A percentile compares a stretch with the other conserved stretches of the same genome.
Conservation (phyloP, 2,113 vertebrate genomes). For the Setophaga petechia region DNA sequence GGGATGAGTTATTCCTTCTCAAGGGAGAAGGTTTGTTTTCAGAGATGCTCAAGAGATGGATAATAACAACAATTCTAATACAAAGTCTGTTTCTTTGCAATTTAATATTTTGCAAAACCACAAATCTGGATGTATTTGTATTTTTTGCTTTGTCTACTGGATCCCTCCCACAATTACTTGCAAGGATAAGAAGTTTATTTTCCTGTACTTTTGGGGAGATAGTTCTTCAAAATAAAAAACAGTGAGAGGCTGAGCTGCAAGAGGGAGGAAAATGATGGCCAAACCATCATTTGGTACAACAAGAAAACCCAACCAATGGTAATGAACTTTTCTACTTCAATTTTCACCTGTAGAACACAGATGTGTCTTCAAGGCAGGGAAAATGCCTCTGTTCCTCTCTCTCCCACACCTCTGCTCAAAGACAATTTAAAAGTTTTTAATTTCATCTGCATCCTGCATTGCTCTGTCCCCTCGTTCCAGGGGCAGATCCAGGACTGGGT, state of each 20-base stretch:
- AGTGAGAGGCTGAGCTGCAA: neutral
- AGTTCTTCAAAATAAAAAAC: neutral
- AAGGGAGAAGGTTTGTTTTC: neutral
- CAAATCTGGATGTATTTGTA: neutral
- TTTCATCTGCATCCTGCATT: neutral
- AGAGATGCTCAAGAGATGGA: neutral
- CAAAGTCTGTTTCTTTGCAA: neutral
- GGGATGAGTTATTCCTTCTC: neutral
- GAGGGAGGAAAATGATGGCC: neutral
- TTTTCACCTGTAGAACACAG: neutral
- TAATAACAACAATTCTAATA: neutral
- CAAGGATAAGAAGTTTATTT: neutral
- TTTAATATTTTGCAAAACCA: neutral
- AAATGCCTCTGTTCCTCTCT: neutral
- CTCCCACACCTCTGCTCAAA: neutral
- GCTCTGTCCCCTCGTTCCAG: neutral
- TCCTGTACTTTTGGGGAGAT: neutral
- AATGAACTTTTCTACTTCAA: neutral
- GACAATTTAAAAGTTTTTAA: rapidly evolving
- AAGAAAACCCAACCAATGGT: neutral
- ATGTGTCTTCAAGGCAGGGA: neutral
- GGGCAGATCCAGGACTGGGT: rapidly evolving
- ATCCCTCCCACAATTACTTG: neutral
- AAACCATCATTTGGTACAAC: neutral
- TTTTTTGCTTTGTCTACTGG: neutral